Percentiles rank a stretch among this genome's conserved stretches.
Evolutionary conservation across 1,140 invertebrate genomes (phyloP).

Genomic region (Thaumetopoea pityocampa): DNA sequence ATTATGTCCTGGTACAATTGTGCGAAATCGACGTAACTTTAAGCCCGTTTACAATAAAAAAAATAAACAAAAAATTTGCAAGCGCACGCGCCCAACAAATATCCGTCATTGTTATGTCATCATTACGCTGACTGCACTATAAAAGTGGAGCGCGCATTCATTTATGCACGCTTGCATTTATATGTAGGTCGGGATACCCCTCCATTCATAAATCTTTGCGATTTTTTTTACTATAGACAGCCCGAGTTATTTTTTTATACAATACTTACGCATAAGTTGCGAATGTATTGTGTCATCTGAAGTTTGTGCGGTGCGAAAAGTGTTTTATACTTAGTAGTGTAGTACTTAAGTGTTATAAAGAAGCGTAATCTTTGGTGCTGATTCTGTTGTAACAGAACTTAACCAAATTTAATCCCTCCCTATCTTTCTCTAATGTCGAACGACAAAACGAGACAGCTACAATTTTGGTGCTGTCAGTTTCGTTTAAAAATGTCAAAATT

Average conservation of each 20-base stretch:
- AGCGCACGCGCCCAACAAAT: slow-evolving; percentile 45
- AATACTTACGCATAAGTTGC: neutral
- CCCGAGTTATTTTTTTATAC: neutral
- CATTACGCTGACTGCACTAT: slow-evolving; percentile 52
- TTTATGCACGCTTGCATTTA: slow-evolving; percentile 43
- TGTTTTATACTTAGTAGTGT: too few species aligned
- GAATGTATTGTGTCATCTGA: too few species aligned
- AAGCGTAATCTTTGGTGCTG: too few species aligned
- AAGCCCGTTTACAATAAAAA: slow-evolving; percentile 34
- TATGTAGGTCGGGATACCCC: slow-evolving; percentile 62
- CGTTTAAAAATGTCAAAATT: too few species aligned
- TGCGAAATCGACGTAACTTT: slow-evolving; percentile 70
- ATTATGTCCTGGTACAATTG: slow-evolving; percentile 58
- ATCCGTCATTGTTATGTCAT: slow-evolving; percentile 57
- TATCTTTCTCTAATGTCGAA: too few species aligned
- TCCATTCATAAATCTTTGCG: slow-evolving; percentile 43
- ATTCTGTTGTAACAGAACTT: too few species aligned
- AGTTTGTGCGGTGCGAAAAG: too few species aligned
- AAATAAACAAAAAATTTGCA: slow-evolving; percentile 42
- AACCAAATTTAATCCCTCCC: too few species aligned
- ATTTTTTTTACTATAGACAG: slow-evolving; percentile 36
- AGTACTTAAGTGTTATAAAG: too few species aligned
- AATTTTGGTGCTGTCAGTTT: too few species aligned
- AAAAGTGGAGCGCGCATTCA: slow-evolving; percentile 44
- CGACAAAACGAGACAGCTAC: too few species aligned